phyloP scores from a whole-genome alignment of 2,113 vertebrate genomes.

The Meriones unguiculatus region DNA sequence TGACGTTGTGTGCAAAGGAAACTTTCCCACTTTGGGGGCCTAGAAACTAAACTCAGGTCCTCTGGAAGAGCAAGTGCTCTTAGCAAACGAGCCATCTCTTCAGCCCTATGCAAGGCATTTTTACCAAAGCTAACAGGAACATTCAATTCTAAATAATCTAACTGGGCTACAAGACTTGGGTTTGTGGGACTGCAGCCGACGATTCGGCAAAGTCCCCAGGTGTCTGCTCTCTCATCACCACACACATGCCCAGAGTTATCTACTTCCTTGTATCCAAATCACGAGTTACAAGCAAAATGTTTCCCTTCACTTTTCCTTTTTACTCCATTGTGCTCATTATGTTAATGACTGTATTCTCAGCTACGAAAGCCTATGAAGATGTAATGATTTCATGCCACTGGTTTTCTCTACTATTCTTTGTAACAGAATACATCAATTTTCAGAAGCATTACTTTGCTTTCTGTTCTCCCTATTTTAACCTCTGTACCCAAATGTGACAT shows the following conservation, averaged over 20 bases:
- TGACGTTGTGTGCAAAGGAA: neutral
- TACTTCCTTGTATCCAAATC: constrained; percentile 16
- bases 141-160: constrained; percentile 2
- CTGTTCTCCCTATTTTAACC: constrained; percentile 16
- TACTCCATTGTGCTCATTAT: neutral
- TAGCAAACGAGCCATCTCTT: neutral
- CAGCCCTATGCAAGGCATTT: neutral
- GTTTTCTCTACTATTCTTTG: neutral
- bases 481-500: neutral
- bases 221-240: neutral
- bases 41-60: neutral
- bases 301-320: neutral
- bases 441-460: neutral
- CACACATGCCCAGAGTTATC: neutral
- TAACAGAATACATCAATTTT: constrained; percentile 28
- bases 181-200: neutral
- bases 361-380: neutral
- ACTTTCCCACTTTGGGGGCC: neutral
- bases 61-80: neutral
- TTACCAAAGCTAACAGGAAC: constrained; percentile 3
- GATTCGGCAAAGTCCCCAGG: neutral
- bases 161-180: neutral
- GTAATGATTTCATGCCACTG: neutral
- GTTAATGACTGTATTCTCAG: neutral
- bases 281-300: constrained; percentile 32